These are phyloP conservation scores for Rhynchotus rufescens DNA, from an alignment of 2,797 vertebrate genomes.

Conservation along the genomic window DNA sequence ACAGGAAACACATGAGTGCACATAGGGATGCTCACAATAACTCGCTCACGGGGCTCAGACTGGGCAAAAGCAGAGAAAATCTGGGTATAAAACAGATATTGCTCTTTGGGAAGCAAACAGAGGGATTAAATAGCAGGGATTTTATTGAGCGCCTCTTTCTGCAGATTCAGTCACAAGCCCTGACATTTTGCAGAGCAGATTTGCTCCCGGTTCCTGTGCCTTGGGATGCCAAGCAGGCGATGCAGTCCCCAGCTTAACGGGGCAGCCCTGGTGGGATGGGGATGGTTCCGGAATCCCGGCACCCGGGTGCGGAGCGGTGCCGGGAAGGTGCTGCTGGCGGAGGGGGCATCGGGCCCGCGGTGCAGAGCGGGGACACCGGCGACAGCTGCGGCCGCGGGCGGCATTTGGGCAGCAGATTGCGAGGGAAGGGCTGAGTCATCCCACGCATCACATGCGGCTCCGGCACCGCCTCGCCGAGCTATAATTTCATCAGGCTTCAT, in stretches of 20 bases:
- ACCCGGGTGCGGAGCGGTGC: fast-evolving
- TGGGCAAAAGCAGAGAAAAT: not conserved
- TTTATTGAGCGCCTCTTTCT: not conserved
- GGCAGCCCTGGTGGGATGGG: not conserved
- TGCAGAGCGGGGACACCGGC: not conserved
- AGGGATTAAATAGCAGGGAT: not conserved
- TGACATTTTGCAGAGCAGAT: not conserved
- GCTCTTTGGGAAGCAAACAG: not conserved
- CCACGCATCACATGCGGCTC: not conserved
- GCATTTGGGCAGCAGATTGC: not conserved
- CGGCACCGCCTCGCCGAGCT: not conserved
- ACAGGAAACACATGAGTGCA: not conserved
- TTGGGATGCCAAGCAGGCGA: not conserved
- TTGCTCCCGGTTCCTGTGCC: not conserved
- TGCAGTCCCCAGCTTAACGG: not conserved
- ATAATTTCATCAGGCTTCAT: not conserved
- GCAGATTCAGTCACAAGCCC: not conserved
- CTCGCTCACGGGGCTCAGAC: not conserved
- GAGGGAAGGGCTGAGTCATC: constrained; percentile 46
- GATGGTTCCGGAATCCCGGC: not conserved
- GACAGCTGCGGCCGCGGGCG: not conserved
- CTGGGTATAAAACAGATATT: not conserved
- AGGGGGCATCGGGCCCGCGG: not conserved
- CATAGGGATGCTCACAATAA: not conserved
- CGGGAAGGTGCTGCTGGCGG: too few relatives aligned